Conservation (phyloP, 1,140 invertebrate genomes). For the Sipha flava region DNA sequence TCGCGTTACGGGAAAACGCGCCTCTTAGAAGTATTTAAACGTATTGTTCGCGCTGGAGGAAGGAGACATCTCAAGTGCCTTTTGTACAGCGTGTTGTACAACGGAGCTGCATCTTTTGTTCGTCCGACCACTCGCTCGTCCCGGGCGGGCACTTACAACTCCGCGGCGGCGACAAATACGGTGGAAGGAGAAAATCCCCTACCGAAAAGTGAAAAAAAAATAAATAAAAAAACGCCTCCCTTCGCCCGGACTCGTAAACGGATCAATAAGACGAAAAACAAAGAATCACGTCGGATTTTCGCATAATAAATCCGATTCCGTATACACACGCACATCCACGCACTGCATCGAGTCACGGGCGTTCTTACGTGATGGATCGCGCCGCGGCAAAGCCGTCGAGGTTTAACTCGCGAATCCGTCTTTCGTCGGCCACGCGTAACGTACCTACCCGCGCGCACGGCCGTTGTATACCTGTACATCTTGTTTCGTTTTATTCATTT, state of each 20-base stretch:
- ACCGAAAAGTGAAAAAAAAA: neutral
- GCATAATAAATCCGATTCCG: neutral
- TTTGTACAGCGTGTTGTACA: neutral
- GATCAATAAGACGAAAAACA: neutral
- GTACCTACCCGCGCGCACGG: too few relatives aligned
- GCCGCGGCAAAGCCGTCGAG: neutral
- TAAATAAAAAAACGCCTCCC: neutral
- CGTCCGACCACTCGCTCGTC: slow-evolving; percentile 1
- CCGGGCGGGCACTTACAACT: neutral
- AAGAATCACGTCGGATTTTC: neutral
- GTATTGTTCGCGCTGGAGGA: slow-evolving; percentile 8
- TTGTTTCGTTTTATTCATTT: neutral
- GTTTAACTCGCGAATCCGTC: neutral
- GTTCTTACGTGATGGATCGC: neutral
- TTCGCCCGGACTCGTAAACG: neutral
- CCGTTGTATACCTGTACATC: neutral
- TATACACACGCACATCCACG: too few relatives aligned
- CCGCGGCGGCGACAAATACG: neutral
- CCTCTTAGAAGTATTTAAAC: slow-evolving; percentile 21
- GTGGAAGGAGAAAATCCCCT: neutral
- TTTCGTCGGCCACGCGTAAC: neutral
- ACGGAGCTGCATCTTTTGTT: slow-evolving; percentile 14
- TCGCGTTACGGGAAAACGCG: neutral
- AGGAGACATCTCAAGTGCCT: slow-evolving; percentile 27
- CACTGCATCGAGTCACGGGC: neutral